These are phyloP conservation scores for Tinamus guttatus DNA, from an alignment of 2,113 vertebrate species.

Conservation along the genomic window DNA sequence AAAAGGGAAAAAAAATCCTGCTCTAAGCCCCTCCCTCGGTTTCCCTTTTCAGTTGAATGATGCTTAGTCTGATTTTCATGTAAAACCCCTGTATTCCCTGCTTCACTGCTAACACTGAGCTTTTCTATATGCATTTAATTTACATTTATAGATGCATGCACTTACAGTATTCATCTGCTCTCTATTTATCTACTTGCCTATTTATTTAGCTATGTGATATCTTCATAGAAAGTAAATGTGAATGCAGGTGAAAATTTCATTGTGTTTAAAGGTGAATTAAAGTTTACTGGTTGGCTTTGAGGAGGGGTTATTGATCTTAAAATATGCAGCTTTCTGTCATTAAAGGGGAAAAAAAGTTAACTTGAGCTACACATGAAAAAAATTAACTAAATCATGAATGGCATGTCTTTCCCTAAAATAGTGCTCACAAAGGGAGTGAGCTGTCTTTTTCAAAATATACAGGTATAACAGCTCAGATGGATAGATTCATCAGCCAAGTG, in stretches of 20 bases:
- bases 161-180: background rate
- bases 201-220: constrained; percentile 22
- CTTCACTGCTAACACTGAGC: background rate
- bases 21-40: constrained; percentile 20
- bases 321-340: background rate
- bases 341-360: background rate
- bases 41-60: constrained; percentile 43
- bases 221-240: background rate
- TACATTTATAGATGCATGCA: background rate
- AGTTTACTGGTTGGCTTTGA: background rate
- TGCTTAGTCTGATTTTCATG: constrained; percentile 19
- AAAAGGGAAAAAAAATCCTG: constrained; percentile 17
- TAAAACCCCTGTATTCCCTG: background rate
- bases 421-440: background rate
- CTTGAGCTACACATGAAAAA: background rate
- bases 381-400: background rate
- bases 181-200: constrained; percentile 10
- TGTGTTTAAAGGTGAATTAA: constrained; percentile 29
- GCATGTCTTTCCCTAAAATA: background rate
- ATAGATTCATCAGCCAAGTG: background rate
- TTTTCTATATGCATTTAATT: constrained; percentile 22
- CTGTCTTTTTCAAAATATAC: background rate
- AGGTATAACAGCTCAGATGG: background rate
- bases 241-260: constrained; percentile 16
- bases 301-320: background rate